Evolutionary conservation across 2,888 invertebrate genomes (phyloP).

Genomic region (Harpagoxenus sublaevis): DNA sequence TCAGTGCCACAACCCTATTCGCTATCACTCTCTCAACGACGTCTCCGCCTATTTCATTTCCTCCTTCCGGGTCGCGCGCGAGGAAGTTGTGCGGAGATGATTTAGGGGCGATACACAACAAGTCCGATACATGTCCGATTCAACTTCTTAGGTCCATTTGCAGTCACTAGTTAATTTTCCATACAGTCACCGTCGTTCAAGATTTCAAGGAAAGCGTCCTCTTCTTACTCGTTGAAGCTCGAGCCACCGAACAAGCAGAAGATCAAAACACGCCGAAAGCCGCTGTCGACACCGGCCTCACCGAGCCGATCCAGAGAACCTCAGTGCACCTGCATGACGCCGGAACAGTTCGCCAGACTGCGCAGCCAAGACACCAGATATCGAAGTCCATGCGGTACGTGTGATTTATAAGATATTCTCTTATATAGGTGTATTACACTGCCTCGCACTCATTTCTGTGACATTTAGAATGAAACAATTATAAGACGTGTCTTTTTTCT

Average conservation of each 20-base stretch:
- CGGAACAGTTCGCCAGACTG: slow-evolving; percentile 95
- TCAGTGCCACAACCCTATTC: slow-evolving; percentile 31
- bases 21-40: slow-evolving; percentile 34
- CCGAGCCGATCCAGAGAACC: slow-evolving; percentile 95
- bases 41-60: slow-evolving; percentile 37
- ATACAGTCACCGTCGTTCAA: slow-evolving; percentile 98
- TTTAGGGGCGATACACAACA: slow-evolving; percentile 47
- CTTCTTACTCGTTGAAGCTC: slow-evolving; percentile 97
- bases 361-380: slow-evolving; percentile 94
- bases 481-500: background rate
- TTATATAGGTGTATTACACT: background rate
- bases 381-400: slow-evolving; percentile 87
- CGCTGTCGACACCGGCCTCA: slow-evolving; percentile 96
- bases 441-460: background rate
- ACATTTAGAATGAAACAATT: background rate
- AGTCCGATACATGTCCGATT: slow-evolving; percentile 51
- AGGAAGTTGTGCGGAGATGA: slow-evolving; percentile 44
- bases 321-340: slow-evolving; percentile 98
- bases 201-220: slow-evolving; percentile 98
- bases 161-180: slow-evolving; percentile 74
- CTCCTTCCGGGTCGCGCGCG: slow-evolving; percentile 16
- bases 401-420: slow-evolving; percentile 58
- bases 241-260: slow-evolving; percentile 95
- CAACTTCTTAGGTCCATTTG: slow-evolving; percentile 65
- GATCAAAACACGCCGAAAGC: slow-evolving; percentile 95